phyloP scores from a whole-genome alignment of 2,113 vertebrate genomes.

The Thymallus thymallus region DNA sequence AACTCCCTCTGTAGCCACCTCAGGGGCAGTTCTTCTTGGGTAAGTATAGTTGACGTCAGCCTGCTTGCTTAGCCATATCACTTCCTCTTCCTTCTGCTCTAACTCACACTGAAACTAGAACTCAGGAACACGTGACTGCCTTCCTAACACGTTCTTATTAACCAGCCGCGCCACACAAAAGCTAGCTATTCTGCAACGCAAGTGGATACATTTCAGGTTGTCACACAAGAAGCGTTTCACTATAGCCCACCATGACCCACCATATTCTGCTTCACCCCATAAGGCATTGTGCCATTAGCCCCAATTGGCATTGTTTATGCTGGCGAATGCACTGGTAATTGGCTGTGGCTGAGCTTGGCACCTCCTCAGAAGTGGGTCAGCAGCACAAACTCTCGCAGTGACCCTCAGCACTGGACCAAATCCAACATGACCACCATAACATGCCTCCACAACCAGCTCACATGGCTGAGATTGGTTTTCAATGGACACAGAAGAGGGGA shows the following conservation, averaged over 20 bases:
- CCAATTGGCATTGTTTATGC: slow-evolving; percentile 10
- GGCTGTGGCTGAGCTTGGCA: slow-evolving; percentile 18
- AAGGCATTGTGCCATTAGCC: slow-evolving; percentile 23
- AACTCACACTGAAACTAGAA: too few species aligned
- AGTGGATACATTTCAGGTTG: too few species aligned
- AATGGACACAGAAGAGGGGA: not conserved
- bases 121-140: too few species aligned
- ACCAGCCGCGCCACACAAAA: too few species aligned
- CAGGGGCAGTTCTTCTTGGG: not conserved
- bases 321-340: slow-evolving; percentile 19
- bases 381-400: not conserved
- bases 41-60: too few species aligned
- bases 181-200: too few species aligned
- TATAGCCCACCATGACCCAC: not conserved
- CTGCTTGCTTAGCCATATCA: too few species aligned
- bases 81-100: too few species aligned
- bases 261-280: not conserved
- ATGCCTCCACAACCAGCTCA: not conserved
- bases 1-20: not conserved
- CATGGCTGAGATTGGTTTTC: too few species aligned
- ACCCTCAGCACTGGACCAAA: slow-evolving; percentile 11
- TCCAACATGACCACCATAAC: not conserved
- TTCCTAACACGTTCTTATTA: too few species aligned
- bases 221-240: slow-evolving; percentile 7
- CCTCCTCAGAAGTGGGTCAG: slow-evolving; percentile 32